Evolutionary conservation across 2,797 vertebrate species (phyloP), one percentile per base, ranked within the genome.

Genomic region (Chromobotia macracanthus): DNA sequence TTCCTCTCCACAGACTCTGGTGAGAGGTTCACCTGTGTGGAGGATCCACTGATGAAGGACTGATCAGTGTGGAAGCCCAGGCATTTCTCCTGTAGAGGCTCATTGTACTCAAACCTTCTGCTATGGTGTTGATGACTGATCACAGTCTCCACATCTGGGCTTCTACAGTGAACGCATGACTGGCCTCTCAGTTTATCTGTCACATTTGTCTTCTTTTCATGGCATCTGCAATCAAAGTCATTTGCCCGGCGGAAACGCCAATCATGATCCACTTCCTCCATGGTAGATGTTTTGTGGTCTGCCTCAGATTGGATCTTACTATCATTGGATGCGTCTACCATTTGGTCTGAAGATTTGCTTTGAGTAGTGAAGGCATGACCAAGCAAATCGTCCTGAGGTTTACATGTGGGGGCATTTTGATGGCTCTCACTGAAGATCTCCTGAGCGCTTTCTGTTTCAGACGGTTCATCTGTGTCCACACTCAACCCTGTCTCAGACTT

Each of bases 371-470:
- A 23, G 2, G 51, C 72, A 73, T 25, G 71, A 56, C 79, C 77
- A 28, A 50, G 55, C 46, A 82, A 58, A 73, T 80, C 68, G 9
- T 84, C 80, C 67, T 77, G 51, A 67, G 70, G 60, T 66, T 82
- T 74, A 64, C 56, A 58, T 44, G 76, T 63, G 58, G 64, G 56
- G 50, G 56, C 74, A n/a, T 55, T 41, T 19, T 56, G 51, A 63
- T n/a, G 65, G 75, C 66, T 83, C 25, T 64, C 69, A 25, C 72
- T 46, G 67, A 83, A 35, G 8, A 71, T 41, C 44, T 84, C 84
- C 48, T 69, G 82, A 38, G 82, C 82, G 4, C 84, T 80, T 75
- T 86, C 80, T 0, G 80, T 83, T 74, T 82, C 81, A 73, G 82
- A 82, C 0, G 73, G 72, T 35, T 84, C 83, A 48, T 81, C 77